Evolutionary conservation across 2,113 vertebrate genomes (phyloP).

Genomic region (Isichthys henryi): DNA sequence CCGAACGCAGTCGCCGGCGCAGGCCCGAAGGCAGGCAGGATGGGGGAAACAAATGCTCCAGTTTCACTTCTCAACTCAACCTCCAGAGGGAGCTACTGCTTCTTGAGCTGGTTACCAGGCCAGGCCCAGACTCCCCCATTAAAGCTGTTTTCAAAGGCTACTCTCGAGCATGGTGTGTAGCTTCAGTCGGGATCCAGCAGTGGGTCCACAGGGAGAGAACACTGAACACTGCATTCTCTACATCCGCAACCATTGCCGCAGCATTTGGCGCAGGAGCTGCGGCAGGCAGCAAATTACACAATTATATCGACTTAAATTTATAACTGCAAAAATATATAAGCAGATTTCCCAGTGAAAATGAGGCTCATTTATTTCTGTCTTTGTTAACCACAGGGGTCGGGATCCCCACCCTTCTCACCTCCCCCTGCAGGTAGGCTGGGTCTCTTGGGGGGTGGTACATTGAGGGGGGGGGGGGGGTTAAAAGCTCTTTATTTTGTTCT

Average conservation of each 20-base stretch:
- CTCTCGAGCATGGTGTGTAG: neutral
- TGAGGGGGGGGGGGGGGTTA: neutral
- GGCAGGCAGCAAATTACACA: neutral
- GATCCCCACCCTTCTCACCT: neutral
- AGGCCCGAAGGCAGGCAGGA: neutral
- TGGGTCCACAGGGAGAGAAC: neutral
- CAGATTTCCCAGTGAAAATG: neutral
- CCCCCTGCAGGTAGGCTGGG: neutral
- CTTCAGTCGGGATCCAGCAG: neutral
- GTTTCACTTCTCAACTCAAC: neutral
- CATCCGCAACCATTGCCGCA: neutral
- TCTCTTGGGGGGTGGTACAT: neutral
- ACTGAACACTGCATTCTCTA: neutral
- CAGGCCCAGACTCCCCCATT: neutral
- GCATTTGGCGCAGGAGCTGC: neutral
- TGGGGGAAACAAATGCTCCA: neutral
- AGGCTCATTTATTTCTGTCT: neutral
- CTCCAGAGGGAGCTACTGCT: neutral
- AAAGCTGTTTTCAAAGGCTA: neutral
- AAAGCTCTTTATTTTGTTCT: neutral
- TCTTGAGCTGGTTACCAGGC: neutral
- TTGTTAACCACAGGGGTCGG: neutral
- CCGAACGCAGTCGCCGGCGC: neutral
- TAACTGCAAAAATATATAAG: neutral
- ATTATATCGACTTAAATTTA: neutral